Percentiles rank a stretch among this genome's conserved stretches.
Conservation (phyloP, 2,113 vertebrate genomes). For the Aspidoscelis tigris region DNA sequence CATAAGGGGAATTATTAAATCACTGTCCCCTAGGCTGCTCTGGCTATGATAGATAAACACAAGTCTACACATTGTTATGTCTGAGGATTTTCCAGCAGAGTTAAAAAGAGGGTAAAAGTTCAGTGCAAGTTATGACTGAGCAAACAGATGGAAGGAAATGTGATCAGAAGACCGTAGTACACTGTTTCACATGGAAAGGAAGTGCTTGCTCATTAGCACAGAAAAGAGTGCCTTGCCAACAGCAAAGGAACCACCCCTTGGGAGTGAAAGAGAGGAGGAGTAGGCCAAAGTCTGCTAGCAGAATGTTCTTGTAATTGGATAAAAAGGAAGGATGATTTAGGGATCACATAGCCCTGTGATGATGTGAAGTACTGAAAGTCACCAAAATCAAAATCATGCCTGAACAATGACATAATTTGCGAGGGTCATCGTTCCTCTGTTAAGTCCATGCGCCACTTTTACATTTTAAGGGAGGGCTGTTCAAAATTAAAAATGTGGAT, state of each 20-base stretch:
- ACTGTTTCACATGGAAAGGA: background rate
- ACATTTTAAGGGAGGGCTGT: background rate
- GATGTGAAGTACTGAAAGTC: conserved; percentile 44
- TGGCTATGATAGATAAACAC: conserved; percentile 70
- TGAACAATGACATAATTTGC: background rate
- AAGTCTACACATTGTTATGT: conserved; percentile 57
- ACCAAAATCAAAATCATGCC: conserved; percentile 8
- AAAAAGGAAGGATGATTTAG: conserved; percentile 28
- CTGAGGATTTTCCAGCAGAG: conserved; percentile 58
- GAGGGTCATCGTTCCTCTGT: background rate
- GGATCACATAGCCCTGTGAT: conserved; percentile 6
- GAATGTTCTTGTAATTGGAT: conserved; percentile 23
- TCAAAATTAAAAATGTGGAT: background rate
- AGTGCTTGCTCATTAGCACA: conserved; percentile 44
- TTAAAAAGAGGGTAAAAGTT: conserved; percentile 58
- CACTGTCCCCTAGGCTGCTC: conserved; percentile 64
- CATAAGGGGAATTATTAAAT: conserved; percentile 67
- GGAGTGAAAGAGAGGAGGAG: conserved; percentile 21
- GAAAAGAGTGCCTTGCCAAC: conserved; percentile 48
- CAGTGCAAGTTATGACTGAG: conserved; percentile 52
- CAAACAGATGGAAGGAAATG: conserved; percentile 32
- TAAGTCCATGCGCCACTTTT: background rate
- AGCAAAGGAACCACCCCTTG: conserved; percentile 21
- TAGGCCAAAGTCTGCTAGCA: background rate
- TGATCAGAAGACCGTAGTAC: conserved; percentile 40